Conservation (phyloP, 1,140 invertebrate genomes). For the Drosophila bocki region DNA sequence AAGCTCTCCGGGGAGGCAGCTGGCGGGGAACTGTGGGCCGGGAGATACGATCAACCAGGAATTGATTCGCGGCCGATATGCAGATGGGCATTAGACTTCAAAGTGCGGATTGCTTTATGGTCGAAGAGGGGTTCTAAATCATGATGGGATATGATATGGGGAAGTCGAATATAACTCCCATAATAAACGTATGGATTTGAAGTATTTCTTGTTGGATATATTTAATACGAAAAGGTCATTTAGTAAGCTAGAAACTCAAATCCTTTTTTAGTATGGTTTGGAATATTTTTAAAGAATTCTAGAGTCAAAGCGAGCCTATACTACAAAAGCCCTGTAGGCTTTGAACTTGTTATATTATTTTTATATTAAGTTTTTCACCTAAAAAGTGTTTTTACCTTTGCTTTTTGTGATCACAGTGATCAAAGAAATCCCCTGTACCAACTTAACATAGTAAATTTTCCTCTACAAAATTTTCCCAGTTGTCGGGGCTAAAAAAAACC, state of each 20-base stretch:
- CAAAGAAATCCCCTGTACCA: background rate
- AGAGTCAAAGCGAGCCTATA: no score
- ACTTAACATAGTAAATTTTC: background rate
- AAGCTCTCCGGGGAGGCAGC: slow-evolving; percentile 12
- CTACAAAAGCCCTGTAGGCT: no score
- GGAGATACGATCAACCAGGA: slow-evolving; percentile 34
- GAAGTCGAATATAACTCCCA: background rate
- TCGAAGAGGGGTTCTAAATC: background rate
- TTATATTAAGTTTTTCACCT: background rate
- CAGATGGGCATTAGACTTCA: slow-evolving; percentile 39
- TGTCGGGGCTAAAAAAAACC: background rate
- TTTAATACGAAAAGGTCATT: no score
- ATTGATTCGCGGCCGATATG: slow-evolving; percentile 41
- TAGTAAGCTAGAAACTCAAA: background rate
- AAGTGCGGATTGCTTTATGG: slow-evolving; percentile 27
- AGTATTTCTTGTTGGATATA: no score
- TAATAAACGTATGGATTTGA: no score
- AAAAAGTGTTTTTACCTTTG: background rate
- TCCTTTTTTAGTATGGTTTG: no score
- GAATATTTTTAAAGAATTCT: no score
- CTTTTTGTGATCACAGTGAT: background rate
- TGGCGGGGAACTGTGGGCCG: background rate
- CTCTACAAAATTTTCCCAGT: background rate
- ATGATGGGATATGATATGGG: background rate
- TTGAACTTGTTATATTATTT: no score